phyloP scores from a whole-genome alignment of 1,140 invertebrate genomes.

The Cotesia chilonis region DNA sequence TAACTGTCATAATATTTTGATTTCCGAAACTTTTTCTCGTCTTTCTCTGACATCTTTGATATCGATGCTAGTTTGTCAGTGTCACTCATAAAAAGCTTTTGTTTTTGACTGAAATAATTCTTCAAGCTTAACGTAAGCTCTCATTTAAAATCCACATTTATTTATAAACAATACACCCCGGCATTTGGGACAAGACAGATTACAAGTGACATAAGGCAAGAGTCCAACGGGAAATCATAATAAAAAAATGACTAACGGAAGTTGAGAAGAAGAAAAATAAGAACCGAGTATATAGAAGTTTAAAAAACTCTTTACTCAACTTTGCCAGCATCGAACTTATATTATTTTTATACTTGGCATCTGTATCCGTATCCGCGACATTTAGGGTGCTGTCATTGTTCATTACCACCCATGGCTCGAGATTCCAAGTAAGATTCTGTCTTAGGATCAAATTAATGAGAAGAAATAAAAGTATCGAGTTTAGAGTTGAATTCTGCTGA shows the following conservation, averaged over 20 bases:
- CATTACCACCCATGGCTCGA: not conserved
- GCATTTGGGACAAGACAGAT: constrained; percentile 5
- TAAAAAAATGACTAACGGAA: constrained; percentile 3
- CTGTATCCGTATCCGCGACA: not conserved
- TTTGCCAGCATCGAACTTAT: not conserved
- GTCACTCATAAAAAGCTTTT: too few relatives aligned
- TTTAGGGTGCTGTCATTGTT: not conserved
- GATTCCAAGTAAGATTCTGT: too few relatives aligned
- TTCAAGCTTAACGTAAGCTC: not conserved
- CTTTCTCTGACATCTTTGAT: too few relatives aligned
- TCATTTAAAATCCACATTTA: not conserved
- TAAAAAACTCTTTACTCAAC: too few relatives aligned
- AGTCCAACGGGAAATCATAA: not conserved
- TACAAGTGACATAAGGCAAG: not conserved
- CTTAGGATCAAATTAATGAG: not conserved
- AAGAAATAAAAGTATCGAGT: not conserved
- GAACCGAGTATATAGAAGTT: not conserved
- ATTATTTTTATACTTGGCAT: not conserved
- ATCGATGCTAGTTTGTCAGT: too few relatives aligned
- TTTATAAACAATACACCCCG: not conserved
- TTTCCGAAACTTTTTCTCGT: too few relatives aligned
- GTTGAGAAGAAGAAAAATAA: not conserved
- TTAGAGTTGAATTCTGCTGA: too few relatives aligned
- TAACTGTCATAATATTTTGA: too few relatives aligned
- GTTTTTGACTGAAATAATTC: not conserved